Evolutionary conservation across 2,113 vertebrate species (phyloP), one percentile per base, ranked within the genome.

Genomic region (Xyliphius kryptos): DNA sequence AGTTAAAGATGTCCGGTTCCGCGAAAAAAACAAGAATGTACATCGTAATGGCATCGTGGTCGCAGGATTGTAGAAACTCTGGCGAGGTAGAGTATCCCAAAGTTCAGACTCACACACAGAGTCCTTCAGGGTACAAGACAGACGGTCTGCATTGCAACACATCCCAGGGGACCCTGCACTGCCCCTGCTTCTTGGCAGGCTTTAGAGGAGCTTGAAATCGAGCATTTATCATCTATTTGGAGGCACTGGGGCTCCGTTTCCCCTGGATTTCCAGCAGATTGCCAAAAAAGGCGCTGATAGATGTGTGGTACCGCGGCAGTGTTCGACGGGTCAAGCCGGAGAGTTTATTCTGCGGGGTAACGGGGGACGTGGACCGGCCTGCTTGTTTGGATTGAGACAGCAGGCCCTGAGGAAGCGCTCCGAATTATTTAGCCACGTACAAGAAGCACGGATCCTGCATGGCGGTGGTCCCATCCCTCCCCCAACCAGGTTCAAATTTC

Each of bases 221-320:
- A 15, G 0, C 40, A 58, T 81, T 76, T 73, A 69, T 75, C 73
- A 70, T 62, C 57, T 55, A 44, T 56, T 64, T 37, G 40, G 70
- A 71, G 74, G 79, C 67, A 16, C 44, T 51, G 10, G 26, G 63
- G 1, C 77, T 60, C 62, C 78, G 57, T 65, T 17, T 67, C 12
- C 17, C 19, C 26, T 50, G 64, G 58, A 56, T 74, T 46, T 21
- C 56, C 73, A 73, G 4, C 1, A 58, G 71, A 76, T 48, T 71
- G 68, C 66, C 64, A 76, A 73, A 73, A 81, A 36, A 63, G 52
- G 9, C 2, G 48, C 1, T 77, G 61, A 76, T 53, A 78, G 64
- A 77, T 74, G 14, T 67, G 72, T 61, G 77, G 66, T 68, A 69
- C 9, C 14, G 16, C 68, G 75, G 70, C 64, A 66, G 66, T 32